Evolutionary conservation across 2,888 invertebrate species (phyloP).

Genomic region (Axea sp.): DNA sequence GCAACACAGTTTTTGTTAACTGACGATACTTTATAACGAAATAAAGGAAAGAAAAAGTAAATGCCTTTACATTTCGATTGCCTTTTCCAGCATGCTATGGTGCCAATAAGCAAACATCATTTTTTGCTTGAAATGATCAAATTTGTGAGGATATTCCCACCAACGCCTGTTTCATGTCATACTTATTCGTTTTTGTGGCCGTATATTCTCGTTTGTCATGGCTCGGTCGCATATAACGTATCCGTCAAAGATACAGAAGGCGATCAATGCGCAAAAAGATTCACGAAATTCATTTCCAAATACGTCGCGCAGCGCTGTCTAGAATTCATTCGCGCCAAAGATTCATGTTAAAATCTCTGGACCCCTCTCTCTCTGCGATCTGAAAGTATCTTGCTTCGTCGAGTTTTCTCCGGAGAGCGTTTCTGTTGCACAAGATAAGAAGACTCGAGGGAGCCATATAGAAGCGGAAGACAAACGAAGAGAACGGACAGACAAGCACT

Average conservation of each 20-base stretch:
- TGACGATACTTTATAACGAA: conserved; percentile 7
- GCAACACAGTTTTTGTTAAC: too few species aligned
- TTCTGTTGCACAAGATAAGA: conserved; percentile 44
- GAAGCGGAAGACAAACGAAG: conserved; percentile 55
- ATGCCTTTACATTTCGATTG: conserved; percentile 32
- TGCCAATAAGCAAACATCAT: conserved; percentile 48
- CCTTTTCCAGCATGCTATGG: conserved; percentile 50
- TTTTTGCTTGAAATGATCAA: conserved; percentile 56
- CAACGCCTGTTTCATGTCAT: conserved; percentile 60
- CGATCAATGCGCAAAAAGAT: conserved; percentile 64
- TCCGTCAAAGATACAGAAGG: conserved; percentile 53
- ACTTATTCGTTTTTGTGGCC: conserved; percentile 56
- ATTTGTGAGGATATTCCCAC: conserved; percentile 62
- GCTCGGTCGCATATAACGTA: conserved; percentile 27
- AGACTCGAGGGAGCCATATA: conserved; percentile 48
- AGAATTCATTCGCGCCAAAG: conserved; percentile 75
- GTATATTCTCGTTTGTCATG: conserved; percentile 53
- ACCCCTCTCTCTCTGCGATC: conserved; percentile 23
- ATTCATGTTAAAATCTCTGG: conserved; percentile 71
- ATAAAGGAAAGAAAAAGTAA: conserved; percentile 23
- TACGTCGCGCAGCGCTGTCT: conserved; percentile 69
- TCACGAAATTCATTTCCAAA: conserved; percentile 74
- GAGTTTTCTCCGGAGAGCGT: conserved; percentile 56
- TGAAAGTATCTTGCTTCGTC: conserved; percentile 43
- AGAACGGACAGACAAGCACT: conserved; percentile 16